Percentiles rank a stretch among this genome's conserved stretches.
These are phyloP conservation scores for Xiphophorus couchianus DNA, from an alignment of 2,113 vertebrate genomes.

Conservation along the genomic window DNA sequence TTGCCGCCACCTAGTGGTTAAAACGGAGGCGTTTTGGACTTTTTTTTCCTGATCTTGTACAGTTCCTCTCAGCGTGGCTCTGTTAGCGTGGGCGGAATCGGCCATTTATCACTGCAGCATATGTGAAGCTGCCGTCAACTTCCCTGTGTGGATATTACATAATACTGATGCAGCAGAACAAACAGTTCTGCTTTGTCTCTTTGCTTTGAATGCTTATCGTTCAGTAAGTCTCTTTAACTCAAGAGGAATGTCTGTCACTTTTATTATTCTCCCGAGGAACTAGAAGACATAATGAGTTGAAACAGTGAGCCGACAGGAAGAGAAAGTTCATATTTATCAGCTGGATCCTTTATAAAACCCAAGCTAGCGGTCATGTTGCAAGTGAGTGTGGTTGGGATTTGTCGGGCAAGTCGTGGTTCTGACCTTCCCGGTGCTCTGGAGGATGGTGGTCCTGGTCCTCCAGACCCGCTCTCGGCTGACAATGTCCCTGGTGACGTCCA, in stretches of 20 bases:
- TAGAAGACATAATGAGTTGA: too few species aligned
- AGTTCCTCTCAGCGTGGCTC: background rate
- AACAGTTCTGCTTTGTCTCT: background rate
- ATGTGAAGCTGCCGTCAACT: background rate
- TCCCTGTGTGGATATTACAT: background rate
- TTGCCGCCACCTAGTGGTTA: slow-evolving; percentile 47
- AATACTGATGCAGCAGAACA: background rate
- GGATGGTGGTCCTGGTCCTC: slow-evolving; percentile 96
- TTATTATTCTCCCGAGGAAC: too few species aligned
- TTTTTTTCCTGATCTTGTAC: background rate
- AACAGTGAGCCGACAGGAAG: too few species aligned
- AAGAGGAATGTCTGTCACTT: background rate
- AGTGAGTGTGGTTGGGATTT: background rate
- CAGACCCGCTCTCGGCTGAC: slow-evolving; percentile 97
- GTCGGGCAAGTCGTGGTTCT: slow-evolving; percentile 9
- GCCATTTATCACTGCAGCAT: background rate
- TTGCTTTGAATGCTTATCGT: background rate
- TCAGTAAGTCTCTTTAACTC: background rate
- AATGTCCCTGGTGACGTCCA: slow-evolving; percentile 97
- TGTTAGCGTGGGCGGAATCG: background rate
- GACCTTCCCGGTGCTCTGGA: slow-evolving; percentile 98
- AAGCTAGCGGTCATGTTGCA: background rate
- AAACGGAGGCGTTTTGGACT: background rate
- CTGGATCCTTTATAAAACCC: background rate
- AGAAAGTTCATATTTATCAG: background rate